Base-by-base conservation (phyloP, 1,140 invertebrate genomes). In the Bombus pascuorum region DNA sequence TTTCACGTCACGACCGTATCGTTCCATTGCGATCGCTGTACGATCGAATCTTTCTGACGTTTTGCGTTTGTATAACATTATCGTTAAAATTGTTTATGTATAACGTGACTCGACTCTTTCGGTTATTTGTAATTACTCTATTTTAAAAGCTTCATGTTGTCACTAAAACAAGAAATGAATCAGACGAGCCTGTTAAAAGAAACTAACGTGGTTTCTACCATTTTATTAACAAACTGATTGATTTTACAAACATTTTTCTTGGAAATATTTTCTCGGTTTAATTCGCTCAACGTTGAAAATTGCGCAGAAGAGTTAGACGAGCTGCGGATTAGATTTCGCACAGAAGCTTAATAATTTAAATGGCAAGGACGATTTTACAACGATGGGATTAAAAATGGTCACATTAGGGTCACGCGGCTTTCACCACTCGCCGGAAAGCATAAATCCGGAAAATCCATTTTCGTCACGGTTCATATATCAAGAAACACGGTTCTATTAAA, bases 361-460 rank as follows among this genome's bases (percentile, higher is more conserved):
- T 32, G 34, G 34, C 66, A 37, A 25, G 66, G 25, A 39, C 25
- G 37, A 71, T 39, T 71, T 71, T 71, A 25, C 37, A 71, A 8
- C 68, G 37, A 71, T 71, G 37, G 68, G 66, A 68, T 68, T 68
- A 68, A 68, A 68, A 68, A 68, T 22, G 66, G 18, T 22, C 68
- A 25, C 22, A 68, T 68, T 34, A 15, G 66, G 66, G 32, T 15
- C 66, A 47, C 34, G 18, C n/a, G 37, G 25, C 22, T 68, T 22
- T 34, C 32, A 34, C 65, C 22, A 15, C 25, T 53, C 32, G 15
- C 66, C 32, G 15, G 32, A 9, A 34, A 68, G 66, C 66, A 68
- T 37, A 42, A 74, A 74, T 74, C 39, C 47, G 39, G 18, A 34
- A 74, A 74, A 74, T 74, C 42, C 28, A 42, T 74, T 71, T 39